Base-by-base conservation (phyloP, 2,888 invertebrate genomes). In the Prenolepis imparis region DNA sequence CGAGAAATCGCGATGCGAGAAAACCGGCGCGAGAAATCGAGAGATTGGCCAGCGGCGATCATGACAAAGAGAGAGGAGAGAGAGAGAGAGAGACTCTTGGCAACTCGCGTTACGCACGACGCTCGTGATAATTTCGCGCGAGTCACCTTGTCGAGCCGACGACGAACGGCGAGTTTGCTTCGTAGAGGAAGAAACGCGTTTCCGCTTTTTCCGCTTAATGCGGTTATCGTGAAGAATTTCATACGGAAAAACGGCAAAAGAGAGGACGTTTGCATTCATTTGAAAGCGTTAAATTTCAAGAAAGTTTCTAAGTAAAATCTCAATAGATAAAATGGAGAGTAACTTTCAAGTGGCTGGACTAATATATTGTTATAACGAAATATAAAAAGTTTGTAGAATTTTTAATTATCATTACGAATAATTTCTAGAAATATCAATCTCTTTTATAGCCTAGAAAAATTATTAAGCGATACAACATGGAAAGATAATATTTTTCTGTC, bases 121-220 rank as follows among this genome's bases (percentile, higher is more conserved):
- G 78, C 70, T 80, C 59, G 36, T 32, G 78, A 80, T 80, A 80
- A 80, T 80, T 80, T 80, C 78, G 59, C 59, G 70, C 78, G 59
- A 80, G 59, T 80, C 78, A 70, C 70, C 78, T 80, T 68, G 59
- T 70, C 44, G 44, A 59, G 59, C 18, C 70, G 24, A 59, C 78
- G 70, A 80, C 78, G 70, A 80, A 44, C 70, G 78, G 44, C 68
- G 70, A 78, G 59, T 52, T 75, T 75, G 44, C 44, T n/a, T 68
- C 57, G 59, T 44, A 55, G 21, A 61, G 78, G 36, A 80, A 61
- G 59, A 80, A 80, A 36, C 36, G 59, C 59, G 48, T 61, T 80
- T 78, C 78, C 78, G 78, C 78, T 70, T 80, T 70, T 80, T 80
- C 36, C 48, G 28, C 32, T 59, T 80, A 59, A 78, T 59, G 41